Percentiles rank a stretch among this genome's conserved stretches.
phyloP scores from a whole-genome alignment of 2,113 vertebrate genomes.

The Microcebus lehilahytsara region DNA sequence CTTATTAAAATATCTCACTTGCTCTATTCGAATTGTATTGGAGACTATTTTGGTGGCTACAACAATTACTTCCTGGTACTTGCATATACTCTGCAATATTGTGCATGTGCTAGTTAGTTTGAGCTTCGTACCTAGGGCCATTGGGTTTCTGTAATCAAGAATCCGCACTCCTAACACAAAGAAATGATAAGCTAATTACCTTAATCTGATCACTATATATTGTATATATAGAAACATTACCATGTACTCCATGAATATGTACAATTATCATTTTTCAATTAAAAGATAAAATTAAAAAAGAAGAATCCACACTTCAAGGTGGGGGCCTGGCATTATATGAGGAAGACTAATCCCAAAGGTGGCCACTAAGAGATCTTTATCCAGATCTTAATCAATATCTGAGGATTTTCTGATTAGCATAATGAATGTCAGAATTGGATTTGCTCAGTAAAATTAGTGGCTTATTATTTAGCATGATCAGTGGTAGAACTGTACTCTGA shows the following conservation, averaged over 20 bases:
- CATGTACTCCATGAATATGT: no score
- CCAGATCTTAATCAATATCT: neutral
- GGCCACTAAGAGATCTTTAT: neutral
- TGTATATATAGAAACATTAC: no score
- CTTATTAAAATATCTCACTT: neutral
- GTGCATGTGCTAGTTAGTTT: neutral
- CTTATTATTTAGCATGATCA: neutral
- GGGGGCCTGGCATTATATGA: neutral
- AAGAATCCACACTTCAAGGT: neutral
- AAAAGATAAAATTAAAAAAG: neutral
- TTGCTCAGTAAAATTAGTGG: neutral
- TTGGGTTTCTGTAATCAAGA: constrained; percentile 9
- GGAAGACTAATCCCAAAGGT: neutral
- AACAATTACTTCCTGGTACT: neutral
- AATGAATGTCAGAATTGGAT: neutral
- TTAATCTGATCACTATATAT: no score
- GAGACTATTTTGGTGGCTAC: neutral
- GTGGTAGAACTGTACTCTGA: neutral
- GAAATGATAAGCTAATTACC: no score
- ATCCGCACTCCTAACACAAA: neutral
- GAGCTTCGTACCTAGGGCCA: neutral
- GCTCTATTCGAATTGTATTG: neutral
- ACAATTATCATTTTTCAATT: no score
- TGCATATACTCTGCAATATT: neutral
- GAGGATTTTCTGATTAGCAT: constrained; percentile 20